Base-by-base conservation (phyloP, 2,113 vertebrate species). In the Alethe diademata region DNA sequence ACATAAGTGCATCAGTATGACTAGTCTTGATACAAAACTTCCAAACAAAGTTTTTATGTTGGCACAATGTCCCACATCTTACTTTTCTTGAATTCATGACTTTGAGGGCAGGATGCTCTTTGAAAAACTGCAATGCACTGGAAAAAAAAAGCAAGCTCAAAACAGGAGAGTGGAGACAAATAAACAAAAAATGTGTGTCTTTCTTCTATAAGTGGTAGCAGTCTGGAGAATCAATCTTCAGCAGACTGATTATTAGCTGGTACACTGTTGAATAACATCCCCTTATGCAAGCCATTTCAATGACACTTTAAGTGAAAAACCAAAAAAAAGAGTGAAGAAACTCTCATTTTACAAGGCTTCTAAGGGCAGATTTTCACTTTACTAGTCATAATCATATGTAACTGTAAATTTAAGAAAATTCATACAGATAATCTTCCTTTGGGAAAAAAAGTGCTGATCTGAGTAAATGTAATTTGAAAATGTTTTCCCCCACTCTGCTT, bases 341-440 rank as follows among this genome's bases (percentile, higher is more conserved):
- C 7, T 7, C 14, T 71, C 35, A 18, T 74, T 95, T 97, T 93
- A 79, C 90, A 96, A 91, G 83, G 14, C 66, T 89, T 92, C 86
- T 40, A 88, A 78, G 80, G 78, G 48, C 33, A 81, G 71, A 65
- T 86, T 90, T 89, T 88, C 71, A 72, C 50, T 43, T 47, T 72
- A 83, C 70, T 74, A 81, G 31, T 86, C 29, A 24, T 85, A 91
- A 91, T 86, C 20, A 85, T 36, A 23, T 73, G 24, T 56, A 76
- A 88, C 61, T 51, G 33, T 66, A 93, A 90, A 94, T 80, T 61
- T 53, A 92, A 95, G 73, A 80, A 88, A 95, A 96, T 75, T 92
- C 43, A 9, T 51, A 60, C 25, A 69, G 56, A 74, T 95, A 78
- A 95, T 89, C 38, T 83, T 92, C 28, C 70, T 91, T 73, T 53